These are phyloP conservation scores for Phaethon lepturus DNA, from an alignment of 2,113 vertebrate species.

Conservation along the genomic window DNA sequence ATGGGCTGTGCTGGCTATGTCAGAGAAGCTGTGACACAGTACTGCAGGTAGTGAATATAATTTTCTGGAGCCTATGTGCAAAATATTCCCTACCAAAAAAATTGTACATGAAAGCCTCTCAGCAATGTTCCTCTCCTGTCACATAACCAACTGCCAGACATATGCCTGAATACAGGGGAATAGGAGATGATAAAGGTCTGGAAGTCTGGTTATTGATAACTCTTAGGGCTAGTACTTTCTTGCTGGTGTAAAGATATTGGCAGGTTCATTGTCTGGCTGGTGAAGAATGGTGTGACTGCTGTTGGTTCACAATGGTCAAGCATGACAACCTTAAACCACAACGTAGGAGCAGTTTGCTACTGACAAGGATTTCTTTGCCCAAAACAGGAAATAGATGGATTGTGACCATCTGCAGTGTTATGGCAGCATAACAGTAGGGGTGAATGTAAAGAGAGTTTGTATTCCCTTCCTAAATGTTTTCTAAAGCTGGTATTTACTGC, in stretches of 20 bases:
- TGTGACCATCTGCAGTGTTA: not conserved
- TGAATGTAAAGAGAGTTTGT: not conserved
- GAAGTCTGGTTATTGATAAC: not conserved
- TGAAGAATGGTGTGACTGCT: not conserved
- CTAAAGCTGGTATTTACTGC: not conserved
- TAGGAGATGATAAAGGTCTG: not conserved
- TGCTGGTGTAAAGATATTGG: not conserved
- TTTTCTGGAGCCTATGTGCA: not conserved
- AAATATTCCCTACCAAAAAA: not conserved
- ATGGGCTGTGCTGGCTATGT: not conserved
- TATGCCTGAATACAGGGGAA: not conserved
- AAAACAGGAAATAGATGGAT: not conserved
- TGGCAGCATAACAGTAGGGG: not conserved
- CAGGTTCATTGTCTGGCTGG: not conserved
- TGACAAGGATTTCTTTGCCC: not conserved
- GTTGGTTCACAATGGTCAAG: fast-evolving
- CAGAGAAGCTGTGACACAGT: not conserved
- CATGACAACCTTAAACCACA: not conserved
- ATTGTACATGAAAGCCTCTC: not conserved
- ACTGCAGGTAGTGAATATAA: not conserved
- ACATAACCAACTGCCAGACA: not conserved
- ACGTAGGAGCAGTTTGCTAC: not conserved
- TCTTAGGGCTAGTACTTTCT: not conserved
- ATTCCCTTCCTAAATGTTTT: not conserved
- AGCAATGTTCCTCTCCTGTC: not conserved